phyloP scores from a whole-genome alignment of 2,113 vertebrate species.

The Anarrhichthys ocellatus region DNA sequence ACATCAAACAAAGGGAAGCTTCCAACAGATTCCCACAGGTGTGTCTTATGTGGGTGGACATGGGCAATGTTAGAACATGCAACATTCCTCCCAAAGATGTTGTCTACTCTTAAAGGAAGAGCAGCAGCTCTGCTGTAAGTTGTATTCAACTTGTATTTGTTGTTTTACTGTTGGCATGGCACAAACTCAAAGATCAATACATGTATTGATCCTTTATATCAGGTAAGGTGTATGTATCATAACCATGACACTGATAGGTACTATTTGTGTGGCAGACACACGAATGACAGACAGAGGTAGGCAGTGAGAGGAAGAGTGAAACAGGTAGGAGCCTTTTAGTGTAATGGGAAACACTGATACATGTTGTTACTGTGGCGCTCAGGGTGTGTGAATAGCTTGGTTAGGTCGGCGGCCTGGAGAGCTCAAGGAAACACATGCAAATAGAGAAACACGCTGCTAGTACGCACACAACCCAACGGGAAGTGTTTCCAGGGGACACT shows the following conservation, averaged over 20 bases:
- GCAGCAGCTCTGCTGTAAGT: neutral
- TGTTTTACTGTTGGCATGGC: neutral
- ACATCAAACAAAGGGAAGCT: neutral
- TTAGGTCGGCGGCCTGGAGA: too few species aligned
- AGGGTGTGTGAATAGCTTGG: too few species aligned
- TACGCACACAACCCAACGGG: too few species aligned
- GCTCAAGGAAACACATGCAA: too few species aligned
- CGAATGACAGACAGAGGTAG: too few species aligned
- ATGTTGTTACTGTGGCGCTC: too few species aligned
- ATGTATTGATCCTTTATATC: neutral
- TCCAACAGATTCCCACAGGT: neutral
- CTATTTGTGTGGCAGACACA: neutral
- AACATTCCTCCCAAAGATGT: slow-evolving; percentile 22
- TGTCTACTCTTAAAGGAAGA: neutral
- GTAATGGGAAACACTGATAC: too few species aligned
- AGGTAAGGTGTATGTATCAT: neutral
- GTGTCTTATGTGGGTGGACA: neutral
- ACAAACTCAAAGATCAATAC: neutral
- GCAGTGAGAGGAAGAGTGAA: neutral
- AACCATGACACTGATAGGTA: neutral
- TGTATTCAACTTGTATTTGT: neutral
- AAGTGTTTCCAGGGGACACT: too few species aligned
- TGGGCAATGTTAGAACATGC: slow-evolving; percentile 37
- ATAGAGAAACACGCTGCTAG: too few species aligned
- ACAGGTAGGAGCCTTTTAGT: neutral